A percentile compares a stretch with the other conserved stretches of the same genome.
Evolutionary conservation across 2,113 vertebrate genomes (phyloP).

Genomic region (Phaethon lepturus): DNA sequence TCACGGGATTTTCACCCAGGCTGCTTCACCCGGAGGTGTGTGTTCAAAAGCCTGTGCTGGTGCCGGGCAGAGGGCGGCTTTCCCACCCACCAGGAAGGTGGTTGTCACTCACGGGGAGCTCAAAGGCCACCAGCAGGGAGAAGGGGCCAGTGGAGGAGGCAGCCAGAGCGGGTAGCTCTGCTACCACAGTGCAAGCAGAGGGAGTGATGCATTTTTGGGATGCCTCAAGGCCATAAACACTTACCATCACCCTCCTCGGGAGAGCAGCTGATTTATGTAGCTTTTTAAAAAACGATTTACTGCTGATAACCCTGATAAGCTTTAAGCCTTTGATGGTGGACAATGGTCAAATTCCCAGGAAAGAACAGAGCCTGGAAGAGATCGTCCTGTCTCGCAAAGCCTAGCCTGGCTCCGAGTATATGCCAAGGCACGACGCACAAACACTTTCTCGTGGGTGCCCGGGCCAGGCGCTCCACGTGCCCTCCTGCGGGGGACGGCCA

Average conservation of each 20-base stretch:
- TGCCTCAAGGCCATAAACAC: background rate
- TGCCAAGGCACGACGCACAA: fast-evolving
- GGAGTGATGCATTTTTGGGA: background rate
- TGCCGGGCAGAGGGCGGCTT: background rate
- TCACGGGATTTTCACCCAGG: background rate
- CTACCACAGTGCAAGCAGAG: background rate
- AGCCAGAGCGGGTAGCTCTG: background rate
- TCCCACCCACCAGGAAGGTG: background rate
- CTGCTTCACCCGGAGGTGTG: background rate
- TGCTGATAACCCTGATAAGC: background rate
- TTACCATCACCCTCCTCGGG: background rate
- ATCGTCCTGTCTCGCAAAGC: fast-evolving
- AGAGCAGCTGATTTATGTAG: background rate
- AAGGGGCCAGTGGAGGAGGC: background rate
- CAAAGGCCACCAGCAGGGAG: background rate
- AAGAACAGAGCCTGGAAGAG: background rate
- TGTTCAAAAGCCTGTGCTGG: background rate
- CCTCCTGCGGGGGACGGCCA: background rate
- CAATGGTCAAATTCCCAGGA: background rate
- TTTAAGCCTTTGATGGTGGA: background rate
- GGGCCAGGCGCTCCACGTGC: fast-evolving
- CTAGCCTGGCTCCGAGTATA: background rate
- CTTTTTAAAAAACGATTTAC: background rate
- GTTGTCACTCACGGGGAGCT: background rate
- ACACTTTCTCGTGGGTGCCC: fast-evolving